These are phyloP conservation scores for Apoda limacodes DNA, from an alignment of 2,888 invertebrate species.

Conservation along the genomic window DNA sequence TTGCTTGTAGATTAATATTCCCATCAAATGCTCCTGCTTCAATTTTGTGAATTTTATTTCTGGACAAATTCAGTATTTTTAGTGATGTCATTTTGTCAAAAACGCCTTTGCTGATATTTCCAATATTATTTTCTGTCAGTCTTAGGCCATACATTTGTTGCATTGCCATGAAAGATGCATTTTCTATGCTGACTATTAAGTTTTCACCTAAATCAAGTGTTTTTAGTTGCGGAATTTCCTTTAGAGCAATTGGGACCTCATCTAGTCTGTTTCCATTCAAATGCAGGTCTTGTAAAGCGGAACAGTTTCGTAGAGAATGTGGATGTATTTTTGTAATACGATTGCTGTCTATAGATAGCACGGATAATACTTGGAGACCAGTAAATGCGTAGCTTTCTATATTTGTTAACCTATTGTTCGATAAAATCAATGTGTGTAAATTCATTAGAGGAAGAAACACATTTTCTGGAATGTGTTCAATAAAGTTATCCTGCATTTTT, in stretches of 20 bases:
- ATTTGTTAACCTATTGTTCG: constrained; percentile 81
- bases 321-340: constrained; percentile 79
- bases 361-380: constrained; percentile 80
- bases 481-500: constrained; percentile 82
- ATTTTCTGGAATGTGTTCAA: constrained; percentile 82
- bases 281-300: constrained; percentile 84
- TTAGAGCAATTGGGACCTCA: constrained; percentile 79
- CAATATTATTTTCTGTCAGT: constrained; percentile 87
- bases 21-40: constrained; percentile 83
- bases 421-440: constrained; percentile 83
- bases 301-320: constrained; percentile 81
- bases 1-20: constrained; percentile 81
- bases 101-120: constrained; percentile 81
- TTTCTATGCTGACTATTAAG: constrained; percentile 80
- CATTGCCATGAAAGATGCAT: constrained; percentile 84
- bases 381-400: constrained; percentile 82
- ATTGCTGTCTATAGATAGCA: constrained; percentile 85
- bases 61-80: constrained; percentile 84
- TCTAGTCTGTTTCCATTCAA: constrained; percentile 84
- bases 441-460: constrained; percentile 82
- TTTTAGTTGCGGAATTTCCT: constrained; percentile 80
- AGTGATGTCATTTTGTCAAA: constrained; percentile 83
- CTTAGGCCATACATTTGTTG: constrained; percentile 84
- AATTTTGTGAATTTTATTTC: constrained; percentile 84
- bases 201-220: constrained; percentile 89